Evolutionary conservation across 2,113 vertebrate genomes (phyloP).

Genomic region (Catharus bicknelli): DNA sequence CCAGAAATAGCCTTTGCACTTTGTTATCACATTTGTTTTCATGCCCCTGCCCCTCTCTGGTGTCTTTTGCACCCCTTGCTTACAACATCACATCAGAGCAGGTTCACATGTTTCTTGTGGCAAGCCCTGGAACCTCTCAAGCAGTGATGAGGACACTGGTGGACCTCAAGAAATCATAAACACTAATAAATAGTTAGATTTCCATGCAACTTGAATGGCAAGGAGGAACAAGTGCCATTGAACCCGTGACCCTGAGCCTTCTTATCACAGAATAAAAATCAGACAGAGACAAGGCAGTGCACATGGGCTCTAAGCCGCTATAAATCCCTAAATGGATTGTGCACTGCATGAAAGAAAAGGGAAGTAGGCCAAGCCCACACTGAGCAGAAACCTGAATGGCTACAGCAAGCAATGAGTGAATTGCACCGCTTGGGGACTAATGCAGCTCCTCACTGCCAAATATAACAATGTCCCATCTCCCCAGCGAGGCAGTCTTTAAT

Average conservation of each 20-base stretch:
- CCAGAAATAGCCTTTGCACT: background rate
- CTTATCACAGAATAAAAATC: conserved; percentile 59
- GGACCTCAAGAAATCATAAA: background rate
- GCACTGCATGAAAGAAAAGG: conserved; percentile 36
- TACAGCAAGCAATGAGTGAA: conserved; percentile 21
- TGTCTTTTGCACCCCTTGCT: background rate
- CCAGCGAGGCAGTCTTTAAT: background rate
- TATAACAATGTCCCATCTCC: background rate
- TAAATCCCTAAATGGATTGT: conserved; percentile 72
- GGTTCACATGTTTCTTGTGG: background rate
- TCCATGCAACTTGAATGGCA: background rate
- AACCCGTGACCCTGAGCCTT: conserved; percentile 29
- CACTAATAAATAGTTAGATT: background rate
- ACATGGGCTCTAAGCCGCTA: conserved; percentile 52
- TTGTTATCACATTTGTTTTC: background rate
- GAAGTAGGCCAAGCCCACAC: conserved; percentile 51
- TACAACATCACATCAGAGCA: background rate
- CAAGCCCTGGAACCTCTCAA: background rate
- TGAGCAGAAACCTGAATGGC: conserved; percentile 44
- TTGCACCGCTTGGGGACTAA: background rate
- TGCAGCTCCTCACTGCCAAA: background rate
- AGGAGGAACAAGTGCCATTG: background rate
- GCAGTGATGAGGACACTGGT: background rate
- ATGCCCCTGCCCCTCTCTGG: background rate
- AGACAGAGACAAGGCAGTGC: conserved; percentile 47